Base-by-base conservation (phyloP, 2,888 invertebrate species). In the Noctua fimbriata region DNA sequence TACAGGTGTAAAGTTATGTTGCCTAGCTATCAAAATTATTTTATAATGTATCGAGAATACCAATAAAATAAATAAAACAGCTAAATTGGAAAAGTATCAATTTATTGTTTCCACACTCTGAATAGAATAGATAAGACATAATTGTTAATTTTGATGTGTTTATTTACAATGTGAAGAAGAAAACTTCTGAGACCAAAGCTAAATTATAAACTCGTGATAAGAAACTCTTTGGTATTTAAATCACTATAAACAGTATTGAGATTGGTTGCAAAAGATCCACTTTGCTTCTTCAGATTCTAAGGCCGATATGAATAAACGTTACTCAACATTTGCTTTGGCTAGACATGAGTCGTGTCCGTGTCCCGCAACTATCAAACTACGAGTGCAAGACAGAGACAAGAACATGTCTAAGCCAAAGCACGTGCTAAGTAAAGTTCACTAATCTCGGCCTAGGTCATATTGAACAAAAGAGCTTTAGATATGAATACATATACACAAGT, bases 71-170 rank as follows among this genome's bases (percentile, higher is more conserved):
- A 91, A 92, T 92, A 92, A 90, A 87, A 88, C 78, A 32, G 73
- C 77, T 73, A 32, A 78, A 87, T 85, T 94, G 93, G 89, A 96
- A 96, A 96, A 96, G 96, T 96, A 96, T 94, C 96, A 96, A 96
- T 96, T 96, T 96, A 96, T 95, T 95, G 91, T 94, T 93, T 92
- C 88, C 95, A 95, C 95, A 93, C 95, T 92, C 92, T 91, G 91
- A 93, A 92, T 92, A 92, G 90, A 93, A 91, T 91, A 91, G 88
- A 91, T 89, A 90, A 90, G 89, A 91, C 36, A 36, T 91, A 91
- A 91, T 90, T 89, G 78, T 77, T 75, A 77, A 69, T 72, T 81
- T 72, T 79, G 73, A 85, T 76, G 90, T 90, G 89, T 89, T 89
- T 92, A 93, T 93, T 91, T 93, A 94, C 93, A 93, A 85, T 85